Evolutionary conservation across 2,888 invertebrate species (phyloP).

Genomic region (Carcina quercana): DNA sequence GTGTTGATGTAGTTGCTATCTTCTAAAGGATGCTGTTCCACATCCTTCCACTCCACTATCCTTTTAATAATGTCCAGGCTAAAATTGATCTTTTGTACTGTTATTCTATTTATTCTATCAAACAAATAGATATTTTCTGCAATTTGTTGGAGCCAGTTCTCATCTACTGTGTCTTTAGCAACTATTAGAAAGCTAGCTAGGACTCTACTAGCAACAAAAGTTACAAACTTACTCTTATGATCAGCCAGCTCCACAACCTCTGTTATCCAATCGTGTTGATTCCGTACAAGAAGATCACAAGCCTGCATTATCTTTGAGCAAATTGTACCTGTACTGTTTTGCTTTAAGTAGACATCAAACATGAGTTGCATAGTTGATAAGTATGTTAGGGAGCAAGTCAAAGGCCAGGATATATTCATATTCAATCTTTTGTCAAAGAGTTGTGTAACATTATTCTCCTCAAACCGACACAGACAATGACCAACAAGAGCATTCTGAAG

Average conservation of each 20-base stretch:
- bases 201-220: constrained; percentile 86
- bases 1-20: constrained; percentile 72
- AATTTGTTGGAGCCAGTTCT: constrained; percentile 85
- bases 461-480: constrained; percentile 86
- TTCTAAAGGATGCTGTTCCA: constrained; percentile 86
- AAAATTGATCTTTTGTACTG: constrained; percentile 86
- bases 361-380: constrained; percentile 88
- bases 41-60: constrained; percentile 92
- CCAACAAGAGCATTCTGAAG: constrained; percentile 80
- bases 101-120: constrained; percentile 78
- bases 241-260: constrained; percentile 87
- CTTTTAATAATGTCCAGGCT: constrained; percentile 89
- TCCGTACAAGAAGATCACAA: constrained; percentile 85
- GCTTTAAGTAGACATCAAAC: constrained; percentile 89
- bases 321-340: constrained; percentile 86
- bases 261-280: constrained; percentile 88
- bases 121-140: constrained; percentile 81
- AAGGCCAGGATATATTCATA: constrained; percentile 63
- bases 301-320: constrained; percentile 87
- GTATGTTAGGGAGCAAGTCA: constrained; percentile 79
- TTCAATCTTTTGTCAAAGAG: constrained; percentile 79
- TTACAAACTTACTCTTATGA: constrained; percentile 85
- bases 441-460: constrained; percentile 80
- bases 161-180: constrained; percentile 86
- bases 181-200: constrained; percentile 89